Percentiles rank a stretch among this genome's conserved stretches.
phyloP scores from a whole-genome alignment of 1,140 invertebrate species.

The Nasonia vitripennis region DNA sequence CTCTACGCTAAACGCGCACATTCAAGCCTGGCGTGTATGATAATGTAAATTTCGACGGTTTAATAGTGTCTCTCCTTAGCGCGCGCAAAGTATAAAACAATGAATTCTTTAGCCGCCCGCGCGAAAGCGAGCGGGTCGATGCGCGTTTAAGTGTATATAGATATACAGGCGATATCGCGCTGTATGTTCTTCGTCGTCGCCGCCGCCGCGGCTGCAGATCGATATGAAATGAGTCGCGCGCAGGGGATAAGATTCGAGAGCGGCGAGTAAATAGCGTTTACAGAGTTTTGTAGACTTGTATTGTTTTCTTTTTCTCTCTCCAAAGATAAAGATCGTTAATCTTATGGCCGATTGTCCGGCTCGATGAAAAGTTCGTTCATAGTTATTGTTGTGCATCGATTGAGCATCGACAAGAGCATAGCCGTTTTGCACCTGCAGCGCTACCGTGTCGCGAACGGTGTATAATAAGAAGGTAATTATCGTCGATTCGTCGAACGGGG shows the following conservation, averaged over 20 bases:
- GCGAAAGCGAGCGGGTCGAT: not conserved
- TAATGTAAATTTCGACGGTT: not conserved
- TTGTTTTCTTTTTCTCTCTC: not conserved
- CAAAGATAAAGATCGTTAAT: not conserved
- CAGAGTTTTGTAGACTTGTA: not conserved
- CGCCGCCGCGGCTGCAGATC: not conserved
- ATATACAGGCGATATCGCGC: not conserved
- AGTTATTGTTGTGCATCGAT: no score
- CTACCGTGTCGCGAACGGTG: no score
- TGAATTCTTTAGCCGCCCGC: slow-evolving; percentile 23
- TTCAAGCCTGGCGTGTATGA: not conserved
- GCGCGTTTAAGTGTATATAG: not conserved
- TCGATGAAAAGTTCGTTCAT: not conserved
- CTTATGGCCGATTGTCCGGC: no score
- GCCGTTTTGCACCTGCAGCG: no score
- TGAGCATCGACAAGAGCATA: no score
- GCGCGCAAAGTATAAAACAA: slow-evolving; percentile 25
- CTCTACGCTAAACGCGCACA: not conserved
- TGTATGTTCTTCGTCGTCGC: not conserved
- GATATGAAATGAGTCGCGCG: slow-evolving; percentile 10
- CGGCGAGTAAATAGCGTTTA: not conserved
- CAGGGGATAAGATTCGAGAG: slow-evolving; percentile 17
- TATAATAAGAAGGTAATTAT: not conserved
- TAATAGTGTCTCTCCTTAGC: slow-evolving; percentile 13
- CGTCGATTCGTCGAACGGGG: not conserved